phyloP scores from a whole-genome alignment of 2,888 invertebrate genomes.

The Epinotia ramella region DNA sequence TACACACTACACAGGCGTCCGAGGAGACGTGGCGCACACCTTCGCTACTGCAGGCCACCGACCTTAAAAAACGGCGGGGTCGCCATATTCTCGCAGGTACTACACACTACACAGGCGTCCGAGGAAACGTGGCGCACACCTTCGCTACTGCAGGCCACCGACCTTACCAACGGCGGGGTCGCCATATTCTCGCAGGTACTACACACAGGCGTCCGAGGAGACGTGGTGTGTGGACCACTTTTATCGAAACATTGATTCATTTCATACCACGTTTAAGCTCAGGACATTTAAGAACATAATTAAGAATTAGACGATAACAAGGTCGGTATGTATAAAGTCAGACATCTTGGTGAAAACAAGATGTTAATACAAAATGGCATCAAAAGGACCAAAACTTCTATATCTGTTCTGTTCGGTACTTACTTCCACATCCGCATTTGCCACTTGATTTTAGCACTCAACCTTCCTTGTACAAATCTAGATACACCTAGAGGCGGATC shows the following conservation, averaged over 20 bases:
- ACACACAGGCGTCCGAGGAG: conserved; percentile 88
- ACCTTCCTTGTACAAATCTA: conserved; percentile 59
- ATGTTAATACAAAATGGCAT: not conserved
- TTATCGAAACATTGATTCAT: not conserved
- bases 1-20: conserved; percentile 81
- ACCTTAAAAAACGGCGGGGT: conserved; percentile 88
- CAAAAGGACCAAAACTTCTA: not conserved
- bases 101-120: conserved; percentile 77
- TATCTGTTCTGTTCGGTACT: not conserved
- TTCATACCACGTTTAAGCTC: not conserved
- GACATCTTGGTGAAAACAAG: not conserved
- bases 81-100: conserved; percentile 92
- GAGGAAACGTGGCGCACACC: conserved; percentile 96
- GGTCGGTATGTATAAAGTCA: not conserved
- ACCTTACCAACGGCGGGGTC: conserved; percentile 88
- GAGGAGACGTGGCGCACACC: conserved; percentile 94
- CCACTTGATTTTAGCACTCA: not conserved
- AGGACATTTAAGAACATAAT: not conserved
- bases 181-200: conserved; percentile 92
- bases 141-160: conserved; percentile 89
- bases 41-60: conserved; percentile 89
- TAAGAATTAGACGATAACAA: not conserved
- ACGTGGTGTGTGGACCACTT: conserved; percentile 84
- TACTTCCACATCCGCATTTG: not conserved
- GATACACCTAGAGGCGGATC: conserved; percentile 93